phyloP scores from a whole-genome alignment of 1,140 invertebrate species.

The Chelonus insularis region DNA sequence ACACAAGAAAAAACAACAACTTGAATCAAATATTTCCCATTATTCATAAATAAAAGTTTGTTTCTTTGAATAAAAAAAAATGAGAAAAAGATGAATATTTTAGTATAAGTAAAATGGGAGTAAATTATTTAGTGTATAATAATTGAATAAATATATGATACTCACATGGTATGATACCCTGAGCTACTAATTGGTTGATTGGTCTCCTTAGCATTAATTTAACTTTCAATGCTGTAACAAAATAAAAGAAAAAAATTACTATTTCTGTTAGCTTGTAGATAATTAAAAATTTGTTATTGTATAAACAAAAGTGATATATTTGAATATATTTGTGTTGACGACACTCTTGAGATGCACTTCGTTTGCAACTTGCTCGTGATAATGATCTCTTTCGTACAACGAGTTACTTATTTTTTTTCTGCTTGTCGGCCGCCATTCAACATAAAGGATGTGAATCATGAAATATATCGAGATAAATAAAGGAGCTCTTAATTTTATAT shows the following conservation, averaged over 20 bases:
- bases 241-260: conserved; percentile 50
- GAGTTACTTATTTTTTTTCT: conserved; percentile 13
- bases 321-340: conserved; percentile 2
- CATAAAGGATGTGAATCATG: conserved; percentile 10
- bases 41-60: too few relatives aligned
- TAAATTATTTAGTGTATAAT: too few relatives aligned
- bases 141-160: conserved; percentile 49
- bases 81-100: too few relatives aligned
- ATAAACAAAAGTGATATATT: background rate
- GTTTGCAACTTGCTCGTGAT: conserved; percentile 18
- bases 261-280: too few relatives aligned
- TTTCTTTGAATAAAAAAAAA: too few relatives aligned
- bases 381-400: conserved; percentile 25
- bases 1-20: background rate
- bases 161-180: conserved; percentile 99
- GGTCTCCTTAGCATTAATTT: conserved; percentile 94
- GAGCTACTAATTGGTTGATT: conserved; percentile 91
- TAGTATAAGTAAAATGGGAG: too few relatives aligned
- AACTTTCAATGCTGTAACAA: conserved; percentile 88
- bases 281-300: too few relatives aligned
- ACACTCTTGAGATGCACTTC: background rate
- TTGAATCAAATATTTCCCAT: background rate
- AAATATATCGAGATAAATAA: conserved; percentile 27
- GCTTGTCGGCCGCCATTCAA: background rate
- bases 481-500: conserved; percentile 28